Percentiles rank a stretch among this genome's conserved stretches.
These are phyloP conservation scores for Baronia brevicornis DNA, from an alignment of 2,888 invertebrate genomes.

Conservation along the genomic window DNA sequence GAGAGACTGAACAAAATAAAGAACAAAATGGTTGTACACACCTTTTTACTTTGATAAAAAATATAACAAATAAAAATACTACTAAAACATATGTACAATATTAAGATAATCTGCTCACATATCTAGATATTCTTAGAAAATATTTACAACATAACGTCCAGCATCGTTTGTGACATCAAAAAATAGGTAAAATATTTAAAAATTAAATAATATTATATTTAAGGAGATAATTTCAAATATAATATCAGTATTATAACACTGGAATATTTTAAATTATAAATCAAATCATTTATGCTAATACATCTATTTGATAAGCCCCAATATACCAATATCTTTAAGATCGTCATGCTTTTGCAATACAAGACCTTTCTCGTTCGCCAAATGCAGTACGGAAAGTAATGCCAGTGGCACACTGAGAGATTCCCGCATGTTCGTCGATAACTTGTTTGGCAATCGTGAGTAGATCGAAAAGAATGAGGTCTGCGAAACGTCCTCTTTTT, in stretches of 20 bases:
- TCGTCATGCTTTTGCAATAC: slow-evolving; percentile 67
- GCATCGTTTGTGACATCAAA: too few species aligned
- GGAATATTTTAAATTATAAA: too few species aligned
- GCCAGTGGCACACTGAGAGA: slow-evolving; percentile 86
- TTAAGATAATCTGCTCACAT: slow-evolving; percentile 13
- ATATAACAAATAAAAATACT: slow-evolving; percentile 19
- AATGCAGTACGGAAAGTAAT: slow-evolving; percentile 86
- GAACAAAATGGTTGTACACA: slow-evolving; percentile 1
- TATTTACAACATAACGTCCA: slow-evolving; percentile 21
- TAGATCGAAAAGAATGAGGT: slow-evolving; percentile 76
- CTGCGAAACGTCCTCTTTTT: slow-evolving; percentile 49
- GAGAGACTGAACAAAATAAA: too few species aligned
- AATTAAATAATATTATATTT: slow-evolving; percentile 13
- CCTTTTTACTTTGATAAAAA: slow-evolving; percentile 18
- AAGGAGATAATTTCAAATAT: slow-evolving; percentile 4
- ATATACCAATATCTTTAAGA: slow-evolving; percentile 69
- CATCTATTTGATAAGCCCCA: slow-evolving; percentile 45
- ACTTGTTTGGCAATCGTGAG: slow-evolving; percentile 67
- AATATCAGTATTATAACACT: too few species aligned
- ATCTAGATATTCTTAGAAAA: slow-evolving; percentile 12
- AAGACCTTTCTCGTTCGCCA: slow-evolving; percentile 87
- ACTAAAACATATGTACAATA: slow-evolving; percentile 22
- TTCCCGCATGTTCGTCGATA: slow-evolving; percentile 79
- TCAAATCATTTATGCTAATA: slow-evolving; percentile 4
- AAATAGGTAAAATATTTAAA: slow-evolving; percentile 6